phyloP scores from a whole-genome alignment of 2,888 invertebrate genomes.

The Drosophila pegasa region DNA sequence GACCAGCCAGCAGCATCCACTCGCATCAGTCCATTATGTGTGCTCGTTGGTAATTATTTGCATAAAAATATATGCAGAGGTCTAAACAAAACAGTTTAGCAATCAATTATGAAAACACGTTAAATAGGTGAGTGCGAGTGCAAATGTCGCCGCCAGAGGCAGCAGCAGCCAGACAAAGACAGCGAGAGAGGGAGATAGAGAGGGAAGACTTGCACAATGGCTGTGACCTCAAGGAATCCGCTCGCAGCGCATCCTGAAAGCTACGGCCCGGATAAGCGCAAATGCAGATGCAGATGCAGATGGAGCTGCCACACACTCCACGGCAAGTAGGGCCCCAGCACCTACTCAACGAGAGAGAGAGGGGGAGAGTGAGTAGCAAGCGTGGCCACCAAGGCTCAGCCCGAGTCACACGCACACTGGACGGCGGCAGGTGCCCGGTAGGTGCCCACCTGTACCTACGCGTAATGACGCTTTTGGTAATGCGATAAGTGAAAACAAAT shows the following conservation, averaged over 20 bases:
- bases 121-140: conserved; percentile 77
- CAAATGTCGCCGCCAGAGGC: conserved; percentile 62
- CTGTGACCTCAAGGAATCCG: conserved; percentile 47
- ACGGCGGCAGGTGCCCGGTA: conserved; percentile 11
- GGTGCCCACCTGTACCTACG: conserved; percentile 32
- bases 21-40: conserved; percentile 64
- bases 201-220: conserved; percentile 38
- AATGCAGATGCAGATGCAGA: conserved; percentile 32
- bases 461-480: conserved; percentile 58
- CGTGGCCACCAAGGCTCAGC: conserved; percentile 37
- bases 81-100: conserved; percentile 81
- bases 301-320: conserved; percentile 60
- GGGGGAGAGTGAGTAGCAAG: background rate
- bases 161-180: background rate
- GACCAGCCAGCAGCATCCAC: conserved; percentile 24
- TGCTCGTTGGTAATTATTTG: conserved; percentile 77
- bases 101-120: conserved; percentile 81
- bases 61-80: conserved; percentile 79
- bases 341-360: conserved; percentile 11
- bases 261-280: conserved; percentile 21
- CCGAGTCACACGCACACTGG: conserved; percentile 29
- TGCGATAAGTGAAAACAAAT: conserved; percentile 77
- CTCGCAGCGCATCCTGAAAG: conserved; percentile 23
- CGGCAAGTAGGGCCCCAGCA: conserved; percentile 5
- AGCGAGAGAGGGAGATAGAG: background rate